These are phyloP conservation scores for Pao palembangensis DNA, from an alignment of 2,113 vertebrate species.

Conservation along the genomic window DNA sequence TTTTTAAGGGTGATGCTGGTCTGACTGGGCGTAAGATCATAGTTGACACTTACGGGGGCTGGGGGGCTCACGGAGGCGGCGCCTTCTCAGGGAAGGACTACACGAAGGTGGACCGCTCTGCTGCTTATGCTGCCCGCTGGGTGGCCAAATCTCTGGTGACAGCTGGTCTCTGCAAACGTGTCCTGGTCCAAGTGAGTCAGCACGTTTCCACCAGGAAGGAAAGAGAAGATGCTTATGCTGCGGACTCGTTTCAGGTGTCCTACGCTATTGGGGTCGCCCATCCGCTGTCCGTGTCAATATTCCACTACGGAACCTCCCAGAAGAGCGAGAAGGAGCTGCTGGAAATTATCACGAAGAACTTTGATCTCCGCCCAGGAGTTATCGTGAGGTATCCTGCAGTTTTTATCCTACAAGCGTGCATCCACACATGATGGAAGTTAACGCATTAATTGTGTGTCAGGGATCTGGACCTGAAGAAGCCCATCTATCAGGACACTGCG, in stretches of 20 bases:
- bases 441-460: constrained; percentile 73
- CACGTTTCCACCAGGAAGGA: background rate
- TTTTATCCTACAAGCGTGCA: background rate
- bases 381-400: constrained; percentile 85
- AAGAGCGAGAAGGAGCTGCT: constrained; percentile 89
- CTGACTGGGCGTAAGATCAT: constrained; percentile 95
- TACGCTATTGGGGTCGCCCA: constrained; percentile 94
- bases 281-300: constrained; percentile 93
- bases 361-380: constrained; percentile 93
- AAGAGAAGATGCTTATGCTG: background rate
- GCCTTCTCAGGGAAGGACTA: constrained; percentile 97
- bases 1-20: constrained; percentile 85
- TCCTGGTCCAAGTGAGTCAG: constrained; percentile 84
- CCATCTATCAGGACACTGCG: constrained; percentile 94
- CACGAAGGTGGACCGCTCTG: constrained; percentile 95
- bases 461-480: constrained; percentile 96
- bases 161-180: constrained; percentile 88
- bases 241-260: constrained; percentile 75
- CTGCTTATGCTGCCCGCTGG: constrained; percentile 93
- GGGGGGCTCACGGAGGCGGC: constrained; percentile 94
- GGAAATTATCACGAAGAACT: constrained; percentile 92
- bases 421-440: background rate
- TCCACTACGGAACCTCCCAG: constrained; percentile 93
- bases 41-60: constrained; percentile 92
- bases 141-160: constrained; percentile 95